Percentiles rank a stretch among this genome's conserved stretches.
Conservation (phyloP, 2,888 invertebrate genomes). For the Eristalinus aeneus region DNA sequence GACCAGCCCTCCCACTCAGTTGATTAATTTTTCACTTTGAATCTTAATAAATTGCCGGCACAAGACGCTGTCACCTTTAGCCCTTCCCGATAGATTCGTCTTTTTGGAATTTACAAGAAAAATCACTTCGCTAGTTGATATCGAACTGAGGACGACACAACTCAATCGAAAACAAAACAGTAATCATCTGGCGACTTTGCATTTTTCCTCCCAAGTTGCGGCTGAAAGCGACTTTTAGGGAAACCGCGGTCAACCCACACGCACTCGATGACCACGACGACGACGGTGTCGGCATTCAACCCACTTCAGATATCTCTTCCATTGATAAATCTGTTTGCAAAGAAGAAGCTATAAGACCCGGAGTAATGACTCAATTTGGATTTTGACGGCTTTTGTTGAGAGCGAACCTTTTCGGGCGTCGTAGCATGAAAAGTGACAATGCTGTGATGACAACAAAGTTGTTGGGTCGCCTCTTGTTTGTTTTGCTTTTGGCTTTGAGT, state of each 20-base stretch:
- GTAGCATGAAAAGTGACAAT: not conserved
- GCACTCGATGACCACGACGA: not conserved
- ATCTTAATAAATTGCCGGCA: not conserved
- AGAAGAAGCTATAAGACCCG: not conserved
- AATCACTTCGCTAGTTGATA: not conserved
- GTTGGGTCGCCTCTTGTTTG: not conserved
- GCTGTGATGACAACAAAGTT: slow-evolving; percentile 19
- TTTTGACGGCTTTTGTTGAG: not conserved
- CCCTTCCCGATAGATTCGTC: not conserved
- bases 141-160: not conserved
- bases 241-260: not conserved
- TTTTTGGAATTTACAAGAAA: not conserved
- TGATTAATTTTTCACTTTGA: not conserved
- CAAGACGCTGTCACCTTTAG: not conserved
- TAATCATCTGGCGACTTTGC: not conserved
- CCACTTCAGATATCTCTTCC: not conserved
- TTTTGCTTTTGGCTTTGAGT: slow-evolving; percentile 13
- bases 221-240: not conserved
- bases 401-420: not conserved
- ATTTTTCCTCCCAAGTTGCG: not conserved
- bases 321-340: not conserved
- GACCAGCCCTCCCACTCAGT: not conserved
- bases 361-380: slow-evolving; percentile 15
- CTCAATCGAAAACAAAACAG: not conserved
- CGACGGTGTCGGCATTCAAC: not conserved